Evolutionary conservation across 2,888 invertebrate genomes (phyloP).

Genomic region (Pyrochroa serraticornis): DNA sequence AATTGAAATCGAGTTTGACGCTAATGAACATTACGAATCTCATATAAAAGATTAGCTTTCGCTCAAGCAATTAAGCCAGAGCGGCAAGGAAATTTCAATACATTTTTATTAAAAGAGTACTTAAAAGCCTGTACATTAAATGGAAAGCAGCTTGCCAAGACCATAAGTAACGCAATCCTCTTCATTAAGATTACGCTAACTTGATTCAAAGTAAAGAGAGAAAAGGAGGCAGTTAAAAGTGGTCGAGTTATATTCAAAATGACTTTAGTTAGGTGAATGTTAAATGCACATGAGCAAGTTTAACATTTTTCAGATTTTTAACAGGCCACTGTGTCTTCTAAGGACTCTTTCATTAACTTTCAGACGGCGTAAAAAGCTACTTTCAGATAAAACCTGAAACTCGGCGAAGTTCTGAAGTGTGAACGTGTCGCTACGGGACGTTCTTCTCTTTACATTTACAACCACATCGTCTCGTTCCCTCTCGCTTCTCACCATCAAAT

Average conservation of each 20-base stretch:
- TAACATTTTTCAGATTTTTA: slow-evolving; percentile 44
- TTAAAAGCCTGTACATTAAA: slow-evolving; percentile 23
- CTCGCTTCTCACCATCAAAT: slow-evolving; percentile 13
- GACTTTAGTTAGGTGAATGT: slow-evolving; percentile 25
- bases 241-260: slow-evolving; percentile 22
- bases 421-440: slow-evolving; percentile 45
- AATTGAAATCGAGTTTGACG: slow-evolving; percentile 20
- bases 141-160: slow-evolving; percentile 18
- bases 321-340: slow-evolving; percentile 41
- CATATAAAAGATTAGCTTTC: slow-evolving; percentile 17
- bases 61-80: slow-evolving; percentile 10
- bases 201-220: slow-evolving; percentile 21
- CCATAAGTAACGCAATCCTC: slow-evolving; percentile 21
- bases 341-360: slow-evolving; percentile 51
- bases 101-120: slow-evolving; percentile 20
- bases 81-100: slow-evolving; percentile 10
- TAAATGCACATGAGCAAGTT: slow-evolving; percentile 37
- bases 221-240: slow-evolving; percentile 11
- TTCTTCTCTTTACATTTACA: slow-evolving; percentile 37
- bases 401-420: slow-evolving; percentile 46
- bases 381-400: slow-evolving; percentile 46
- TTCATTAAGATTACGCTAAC: slow-evolving; percentile 28
- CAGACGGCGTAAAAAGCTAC: slow-evolving; percentile 49
- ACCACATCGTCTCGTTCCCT: slow-evolving; percentile 22
- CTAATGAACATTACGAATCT: slow-evolving; percentile 18